Conservation (phyloP, 2,888 invertebrate species). For the Norana najaformis region DNA sequence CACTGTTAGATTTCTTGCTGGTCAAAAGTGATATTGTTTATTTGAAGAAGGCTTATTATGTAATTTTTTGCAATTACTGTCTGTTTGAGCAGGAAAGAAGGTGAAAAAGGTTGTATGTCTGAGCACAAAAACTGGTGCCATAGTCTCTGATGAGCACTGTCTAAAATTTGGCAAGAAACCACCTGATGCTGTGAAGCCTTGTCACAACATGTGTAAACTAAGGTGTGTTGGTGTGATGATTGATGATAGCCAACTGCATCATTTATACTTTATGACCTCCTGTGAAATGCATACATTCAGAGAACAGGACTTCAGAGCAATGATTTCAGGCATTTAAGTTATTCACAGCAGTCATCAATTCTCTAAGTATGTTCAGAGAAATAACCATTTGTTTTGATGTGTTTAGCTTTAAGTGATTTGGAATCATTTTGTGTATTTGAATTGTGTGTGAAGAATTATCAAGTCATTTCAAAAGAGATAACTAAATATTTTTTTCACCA, state of each 20-base stretch:
- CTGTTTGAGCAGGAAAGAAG: conserved; percentile 7
- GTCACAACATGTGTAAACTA: conserved; percentile 26
- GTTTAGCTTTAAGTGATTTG: not conserved
- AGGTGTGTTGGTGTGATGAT: conserved; percentile 24
- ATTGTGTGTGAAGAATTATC: not conserved
- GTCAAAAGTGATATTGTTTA: not conserved
- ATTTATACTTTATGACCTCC: too few relatives aligned
- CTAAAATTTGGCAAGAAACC: conserved; percentile 20
- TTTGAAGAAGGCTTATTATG: not conserved
- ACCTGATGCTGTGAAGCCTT: conserved; percentile 17
- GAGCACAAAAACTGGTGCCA: conserved; percentile 10
- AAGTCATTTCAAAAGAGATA: not conserved
- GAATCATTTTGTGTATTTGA: not conserved
- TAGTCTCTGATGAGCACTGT: conserved; percentile 28
- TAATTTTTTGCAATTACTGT: not conserved
- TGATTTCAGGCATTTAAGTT: not conserved
- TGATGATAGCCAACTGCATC: not conserved
- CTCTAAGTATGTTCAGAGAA: not conserved
- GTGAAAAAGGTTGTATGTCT: conserved; percentile 6
- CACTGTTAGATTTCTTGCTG: not conserved
- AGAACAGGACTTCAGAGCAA: not conserved
- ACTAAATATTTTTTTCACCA: not conserved
- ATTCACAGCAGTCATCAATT: not conserved
- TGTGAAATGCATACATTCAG: not conserved
- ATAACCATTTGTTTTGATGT: not conserved